Conservation (phyloP, 1,140 invertebrate genomes). For the Drosophila oshimai region DNA sequence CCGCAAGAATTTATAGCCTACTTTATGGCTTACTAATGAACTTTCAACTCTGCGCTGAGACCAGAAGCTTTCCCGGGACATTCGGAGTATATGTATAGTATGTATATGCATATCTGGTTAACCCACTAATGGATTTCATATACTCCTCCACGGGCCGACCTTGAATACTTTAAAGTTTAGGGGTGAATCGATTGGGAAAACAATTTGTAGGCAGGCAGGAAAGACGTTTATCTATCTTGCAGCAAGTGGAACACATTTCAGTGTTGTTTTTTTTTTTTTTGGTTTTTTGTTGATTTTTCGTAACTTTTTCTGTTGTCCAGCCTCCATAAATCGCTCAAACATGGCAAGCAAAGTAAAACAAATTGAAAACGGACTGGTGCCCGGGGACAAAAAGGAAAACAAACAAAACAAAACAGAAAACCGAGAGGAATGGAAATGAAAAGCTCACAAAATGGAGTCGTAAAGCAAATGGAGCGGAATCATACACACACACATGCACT, state of each 20-base stretch:
- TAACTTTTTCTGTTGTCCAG: slow-evolving; percentile 44
- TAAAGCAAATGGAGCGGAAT: slow-evolving; percentile 66
- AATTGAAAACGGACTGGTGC: slow-evolving; percentile 49
- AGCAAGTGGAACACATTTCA: slow-evolving; percentile 25
- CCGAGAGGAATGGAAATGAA: slow-evolving; percentile 58
- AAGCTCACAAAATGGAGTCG: slow-evolving; percentile 70
- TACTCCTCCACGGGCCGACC: slow-evolving; percentile 1
- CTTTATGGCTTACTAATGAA: slow-evolving; percentile 81
- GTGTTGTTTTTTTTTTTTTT: background rate
- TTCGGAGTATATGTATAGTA: background rate
- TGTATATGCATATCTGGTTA: background rate
- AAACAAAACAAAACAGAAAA: slow-evolving; percentile 25
- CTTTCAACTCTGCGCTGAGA: slow-evolving; percentile 61
- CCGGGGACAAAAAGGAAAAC: slow-evolving; percentile 6
- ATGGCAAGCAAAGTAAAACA: slow-evolving; percentile 71
- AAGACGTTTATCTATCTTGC: slow-evolving; percentile 58
- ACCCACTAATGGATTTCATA: slow-evolving; percentile 27
- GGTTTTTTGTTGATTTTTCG: slow-evolving; percentile 4
- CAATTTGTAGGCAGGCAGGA: slow-evolving; percentile 53
- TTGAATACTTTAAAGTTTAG: slow-evolving; percentile 30
- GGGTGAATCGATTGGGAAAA: slow-evolving; percentile 35
- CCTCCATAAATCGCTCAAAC: slow-evolving; percentile 73
- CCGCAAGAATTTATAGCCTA: slow-evolving; percentile 70
- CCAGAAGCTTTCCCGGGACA: background rate
- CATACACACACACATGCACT: background rate